Conservation (phyloP, 2,797 vertebrate genomes). For the Chiropotes sagulatus region DNA sequence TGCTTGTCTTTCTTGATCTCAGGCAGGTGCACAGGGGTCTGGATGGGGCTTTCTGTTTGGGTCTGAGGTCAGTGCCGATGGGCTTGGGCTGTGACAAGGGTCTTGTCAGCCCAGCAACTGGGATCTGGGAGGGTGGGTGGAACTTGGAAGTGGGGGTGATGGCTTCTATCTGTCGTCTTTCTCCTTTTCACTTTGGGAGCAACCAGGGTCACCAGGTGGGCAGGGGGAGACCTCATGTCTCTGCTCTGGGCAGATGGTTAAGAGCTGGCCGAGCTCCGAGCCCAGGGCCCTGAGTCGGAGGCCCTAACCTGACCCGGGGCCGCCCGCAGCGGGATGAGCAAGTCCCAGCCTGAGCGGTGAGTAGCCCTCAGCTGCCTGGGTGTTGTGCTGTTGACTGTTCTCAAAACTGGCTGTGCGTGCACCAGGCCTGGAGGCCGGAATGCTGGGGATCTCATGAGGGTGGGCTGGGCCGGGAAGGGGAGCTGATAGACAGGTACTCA, state of each 20-base stretch:
- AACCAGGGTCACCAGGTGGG: too few species aligned
- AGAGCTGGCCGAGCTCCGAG: not conserved
- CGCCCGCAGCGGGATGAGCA: fast-evolving
- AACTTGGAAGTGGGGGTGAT: too few species aligned
- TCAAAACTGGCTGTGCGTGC: fast-evolving
- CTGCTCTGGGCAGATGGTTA: not conserved
- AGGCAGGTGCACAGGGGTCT: not conserved
- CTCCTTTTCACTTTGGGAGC: not conserved
- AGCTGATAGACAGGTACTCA: not conserved
- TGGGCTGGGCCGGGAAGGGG: not conserved
- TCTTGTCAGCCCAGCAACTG: not conserved
- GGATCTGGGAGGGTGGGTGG: not conserved
- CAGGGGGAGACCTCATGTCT: not conserved
- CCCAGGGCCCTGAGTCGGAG: not conserved
- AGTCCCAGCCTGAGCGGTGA: not conserved
- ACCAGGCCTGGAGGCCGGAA: not conserved
- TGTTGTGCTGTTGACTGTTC: not conserved
- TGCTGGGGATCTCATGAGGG: fast-evolving
- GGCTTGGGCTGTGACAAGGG: not conserved
- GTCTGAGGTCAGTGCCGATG: too few species aligned
- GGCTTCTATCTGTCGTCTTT: not conserved
- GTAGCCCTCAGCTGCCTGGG: not conserved
- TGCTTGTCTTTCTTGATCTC: not conserved
- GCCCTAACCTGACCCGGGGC: fast-evolving
- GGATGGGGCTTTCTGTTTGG: not conserved